Percentiles rank a stretch among this genome's conserved stretches.
phyloP scores from a whole-genome alignment of 2,888 invertebrate species.

The Eustalomyia histrio region DNA sequence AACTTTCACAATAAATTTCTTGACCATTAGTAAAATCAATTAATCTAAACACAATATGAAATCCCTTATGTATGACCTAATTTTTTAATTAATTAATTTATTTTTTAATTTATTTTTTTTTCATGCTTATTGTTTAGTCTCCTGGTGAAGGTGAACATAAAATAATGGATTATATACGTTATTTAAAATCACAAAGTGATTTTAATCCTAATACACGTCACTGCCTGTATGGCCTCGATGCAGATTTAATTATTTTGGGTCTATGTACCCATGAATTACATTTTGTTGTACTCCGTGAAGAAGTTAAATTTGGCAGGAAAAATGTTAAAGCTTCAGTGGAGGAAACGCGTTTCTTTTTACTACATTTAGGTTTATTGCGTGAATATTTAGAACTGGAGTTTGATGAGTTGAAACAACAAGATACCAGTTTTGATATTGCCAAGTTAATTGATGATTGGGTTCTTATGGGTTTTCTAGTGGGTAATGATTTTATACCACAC shows the following conservation, averaged over 20 bases:
- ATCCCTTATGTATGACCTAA: no score
- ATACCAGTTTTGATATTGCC: conserved; percentile 90
- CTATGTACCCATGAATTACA: conserved; percentile 97
- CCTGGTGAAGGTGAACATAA: conserved; percentile 99
- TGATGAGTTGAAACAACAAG: conserved; percentile 82
- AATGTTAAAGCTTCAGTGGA: conserved; percentile 88
- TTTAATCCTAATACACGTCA: conserved; percentile 96
- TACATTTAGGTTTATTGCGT: conserved; percentile 94
- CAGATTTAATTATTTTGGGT: conserved; percentile 98
- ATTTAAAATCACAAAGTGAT: conserved; percentile 88
- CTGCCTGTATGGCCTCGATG: conserved; percentile 98
- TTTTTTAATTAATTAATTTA: no score
- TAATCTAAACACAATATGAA: no score
- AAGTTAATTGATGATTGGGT: conserved; percentile 99
- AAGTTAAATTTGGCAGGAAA: conserved; percentile 89
- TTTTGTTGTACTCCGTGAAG: conserved; percentile 95
- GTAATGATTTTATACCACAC: conserved; percentile 98
- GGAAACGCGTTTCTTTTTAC: conserved; percentile 94
- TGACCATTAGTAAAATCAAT: no score
- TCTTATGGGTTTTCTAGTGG: conserved; percentile 97
- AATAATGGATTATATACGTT: conserved; percentile 98
- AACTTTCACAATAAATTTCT: no score
- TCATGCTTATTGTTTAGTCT: conserved; percentile 84
- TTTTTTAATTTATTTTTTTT: neutral
- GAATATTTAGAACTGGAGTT: conserved; percentile 97